phyloP scores from a whole-genome alignment of 2,113 vertebrate genomes.

The Sapajus apella region DNA sequence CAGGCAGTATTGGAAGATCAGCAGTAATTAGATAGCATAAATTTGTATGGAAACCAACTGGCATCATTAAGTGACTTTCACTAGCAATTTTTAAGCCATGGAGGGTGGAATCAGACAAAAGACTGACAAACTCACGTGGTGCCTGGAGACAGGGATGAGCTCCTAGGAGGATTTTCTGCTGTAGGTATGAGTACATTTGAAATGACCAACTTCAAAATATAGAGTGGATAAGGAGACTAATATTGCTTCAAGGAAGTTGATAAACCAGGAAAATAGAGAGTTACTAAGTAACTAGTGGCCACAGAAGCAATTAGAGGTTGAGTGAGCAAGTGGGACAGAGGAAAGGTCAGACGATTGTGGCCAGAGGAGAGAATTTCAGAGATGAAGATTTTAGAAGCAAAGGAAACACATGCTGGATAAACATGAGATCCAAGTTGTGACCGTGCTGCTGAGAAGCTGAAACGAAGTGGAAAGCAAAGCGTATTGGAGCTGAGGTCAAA shows the following conservation, averaged over 20 bases:
- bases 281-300: slow-evolving; percentile 60
- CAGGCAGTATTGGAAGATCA: background rate
- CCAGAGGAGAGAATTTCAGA: slow-evolving; percentile 38
- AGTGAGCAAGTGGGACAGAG: background rate
- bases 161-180: background rate
- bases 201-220: slow-evolving; percentile 39
- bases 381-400: slow-evolving; percentile 22
- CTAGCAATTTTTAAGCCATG: background rate
- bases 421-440: background rate
- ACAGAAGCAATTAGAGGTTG: slow-evolving; percentile 51
- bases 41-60: slow-evolving; percentile 18
- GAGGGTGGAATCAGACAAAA: slow-evolving; percentile 1
- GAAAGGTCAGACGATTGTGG: slow-evolving; percentile 49
- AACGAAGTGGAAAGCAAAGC: background rate
- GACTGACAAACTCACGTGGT: background rate
- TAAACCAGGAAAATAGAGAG: slow-evolving; percentile 51
- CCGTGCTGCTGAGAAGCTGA: background rate
- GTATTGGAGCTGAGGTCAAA: background rate
- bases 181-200: background rate
- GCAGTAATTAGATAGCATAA: background rate
- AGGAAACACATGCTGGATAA: background rate
- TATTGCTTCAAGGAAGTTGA: slow-evolving; percentile 42
- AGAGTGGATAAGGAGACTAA: background rate
- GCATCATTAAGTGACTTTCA: slow-evolving; percentile 17
- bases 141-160: background rate